Base-by-base conservation (phyloP, 1,140 invertebrate genomes). In the Diabrotica undecimpunctata region DNA sequence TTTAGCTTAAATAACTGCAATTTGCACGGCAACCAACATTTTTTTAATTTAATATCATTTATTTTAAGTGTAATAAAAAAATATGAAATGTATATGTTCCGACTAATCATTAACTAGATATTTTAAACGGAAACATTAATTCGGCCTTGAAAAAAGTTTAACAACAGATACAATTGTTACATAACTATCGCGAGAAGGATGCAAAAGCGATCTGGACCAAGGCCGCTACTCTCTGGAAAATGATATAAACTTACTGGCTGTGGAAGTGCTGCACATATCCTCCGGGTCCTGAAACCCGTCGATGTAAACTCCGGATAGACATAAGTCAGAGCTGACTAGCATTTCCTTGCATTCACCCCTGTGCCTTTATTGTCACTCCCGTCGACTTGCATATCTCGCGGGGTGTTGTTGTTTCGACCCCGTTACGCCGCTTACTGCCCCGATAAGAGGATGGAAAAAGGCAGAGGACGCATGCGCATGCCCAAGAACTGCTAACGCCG, bases 271-370 rank as follows among this genome's bases (percentile, higher is more conserved):
- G 77, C 62, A 77, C 75, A 67, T 77, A 77, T 73, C 77, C 75
- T 66, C 76, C 75, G 74, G 78, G 77, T 72, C 74, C 77, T 71
- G 73, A 78, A 62, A 78, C 76, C 77, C 76, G 78, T 71, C 78
- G 74, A 72, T 78, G 78, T 69, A 79, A 75, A 72, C 78, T 79
- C 73, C 77, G 76, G 75, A 79, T 75, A 77, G 78, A 79, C 78
- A 79, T 79, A 78, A 70, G 75, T 76, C 74, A 69, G 69, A 72
- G 67, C 70, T 73, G 67, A 76, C 77, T 78, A 75, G 75, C 75
- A 78, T 78, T 70, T 72, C 77, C 75, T 69, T 70, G 70, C 69
- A 63, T 55, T 56, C 66, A 71, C 74, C 72, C 75, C 25, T 25
- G 25, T 25, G 25, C 25, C 73, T 69, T 66, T 68, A 72, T 66